A percentile compares a stretch with the other conserved stretches of the same genome.
Conservation (phyloP, 2,797 vertebrate genomes). For the Prionace glauca region DNA sequence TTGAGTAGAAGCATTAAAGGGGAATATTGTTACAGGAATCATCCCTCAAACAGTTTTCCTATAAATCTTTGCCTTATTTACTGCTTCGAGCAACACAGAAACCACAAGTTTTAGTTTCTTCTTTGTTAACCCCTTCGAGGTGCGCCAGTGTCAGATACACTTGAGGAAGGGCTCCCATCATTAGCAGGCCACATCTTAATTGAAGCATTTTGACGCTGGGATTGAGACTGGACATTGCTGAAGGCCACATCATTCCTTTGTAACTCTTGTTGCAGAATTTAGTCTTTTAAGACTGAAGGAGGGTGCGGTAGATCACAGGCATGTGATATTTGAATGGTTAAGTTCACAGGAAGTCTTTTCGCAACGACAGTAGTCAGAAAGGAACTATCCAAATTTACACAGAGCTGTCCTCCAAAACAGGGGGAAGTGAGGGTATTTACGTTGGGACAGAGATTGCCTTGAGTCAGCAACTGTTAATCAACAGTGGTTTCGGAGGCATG, state of each 20-base stretch:
- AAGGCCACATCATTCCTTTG: no score
- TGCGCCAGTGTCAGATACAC: background rate
- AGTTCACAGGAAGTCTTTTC: conserved; percentile 39
- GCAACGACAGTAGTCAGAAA: conserved; percentile 40
- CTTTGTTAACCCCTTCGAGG: background rate
- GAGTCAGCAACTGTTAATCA: conserved; percentile 49
- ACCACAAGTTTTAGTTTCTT: conserved; percentile 14
- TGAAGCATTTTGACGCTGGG: background rate
- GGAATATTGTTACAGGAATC: conserved; percentile 13
- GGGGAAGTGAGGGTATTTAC: conserved; percentile 50
- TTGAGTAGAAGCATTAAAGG: conserved; percentile 30
- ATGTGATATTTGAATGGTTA: background rate
- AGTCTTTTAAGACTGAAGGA: background rate
- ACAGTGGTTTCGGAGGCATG: conserved; percentile 20
- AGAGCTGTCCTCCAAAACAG: conserved; percentile 43
- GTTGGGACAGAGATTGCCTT: conserved; percentile 54
- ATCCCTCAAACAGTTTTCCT: conserved; percentile 17
- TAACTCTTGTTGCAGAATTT: background rate
- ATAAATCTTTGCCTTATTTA: conserved; percentile 36
- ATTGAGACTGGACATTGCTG: background rate
- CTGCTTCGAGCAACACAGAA: background rate
- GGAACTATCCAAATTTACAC: conserved; percentile 43
- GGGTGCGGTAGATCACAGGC: background rate
- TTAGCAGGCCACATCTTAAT: background rate
- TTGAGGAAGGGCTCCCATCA: background rate